These are phyloP conservation scores for Takifugu flavidus DNA, from an alignment of 2,113 vertebrate genomes.

Conservation along the genomic window DNA sequence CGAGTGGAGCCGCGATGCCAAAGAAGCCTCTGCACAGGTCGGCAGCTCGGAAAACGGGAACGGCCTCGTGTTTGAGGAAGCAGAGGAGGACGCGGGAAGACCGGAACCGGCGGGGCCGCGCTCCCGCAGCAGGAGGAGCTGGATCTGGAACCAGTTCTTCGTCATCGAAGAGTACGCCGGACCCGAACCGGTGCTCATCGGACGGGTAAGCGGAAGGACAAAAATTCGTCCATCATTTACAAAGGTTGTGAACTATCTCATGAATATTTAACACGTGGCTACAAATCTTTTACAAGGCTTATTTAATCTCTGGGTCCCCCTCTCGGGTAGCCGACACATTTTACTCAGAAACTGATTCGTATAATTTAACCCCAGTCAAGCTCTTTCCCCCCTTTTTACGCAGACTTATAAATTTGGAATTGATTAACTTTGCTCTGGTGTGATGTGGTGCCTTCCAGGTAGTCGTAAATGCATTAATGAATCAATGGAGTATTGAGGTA, in stretches of 20 bases:
- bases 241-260: conserved; percentile 34
- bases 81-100: conserved; percentile 48
- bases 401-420: conserved; percentile 53
- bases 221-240: conserved; percentile 40
- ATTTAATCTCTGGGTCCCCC: conserved; percentile 27
- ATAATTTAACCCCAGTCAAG: conserved; percentile 34
- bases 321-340: conserved; percentile 18
- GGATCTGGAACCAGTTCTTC: conserved; percentile 97
- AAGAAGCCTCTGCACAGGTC: conserved; percentile 26
- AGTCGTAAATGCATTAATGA: conserved; percentile 56
- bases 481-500: conserved; percentile 58
- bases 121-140: conserved; percentile 80
- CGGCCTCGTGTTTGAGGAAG: conserved; percentile 76
- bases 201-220: conserved; percentile 79
- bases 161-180: conserved; percentile 91
- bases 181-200: conserved; percentile 90
- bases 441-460: conserved; percentile 55
- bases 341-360: conserved; percentile 13
- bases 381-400: conserved; percentile 1
- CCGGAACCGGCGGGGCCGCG: conserved; percentile 65
- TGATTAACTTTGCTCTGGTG: conserved; percentile 57
- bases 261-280: conserved; percentile 39
- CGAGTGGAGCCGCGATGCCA: conserved; percentile 39
- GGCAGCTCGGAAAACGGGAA: conserved; percentile 37
- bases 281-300: conserved; percentile 34